Evolutionary conservation across 2,888 invertebrate genomes (phyloP).

Genomic region (Lochmaea crataegi): DNA sequence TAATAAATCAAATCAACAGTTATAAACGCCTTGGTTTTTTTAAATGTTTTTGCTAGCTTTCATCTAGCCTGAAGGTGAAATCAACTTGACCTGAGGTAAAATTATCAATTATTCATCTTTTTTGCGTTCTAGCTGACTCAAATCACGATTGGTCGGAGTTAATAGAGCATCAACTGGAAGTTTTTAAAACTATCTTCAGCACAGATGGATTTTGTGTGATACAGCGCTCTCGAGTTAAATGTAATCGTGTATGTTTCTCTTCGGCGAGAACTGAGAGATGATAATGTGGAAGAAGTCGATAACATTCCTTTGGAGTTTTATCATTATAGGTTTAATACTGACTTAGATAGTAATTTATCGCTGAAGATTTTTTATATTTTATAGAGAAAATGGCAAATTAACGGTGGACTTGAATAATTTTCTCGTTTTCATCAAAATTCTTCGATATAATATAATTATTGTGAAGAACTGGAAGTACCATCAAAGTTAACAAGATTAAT

Average conservation of each 20-base stretch:
- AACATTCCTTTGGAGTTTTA: background rate
- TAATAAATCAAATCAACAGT: slow-evolving; percentile 20
- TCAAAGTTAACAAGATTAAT: no score
- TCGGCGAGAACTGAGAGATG: background rate
- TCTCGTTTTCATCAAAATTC: no score
- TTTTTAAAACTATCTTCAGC: slow-evolving; percentile 13
- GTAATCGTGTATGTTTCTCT: background rate
- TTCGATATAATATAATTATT: no score
- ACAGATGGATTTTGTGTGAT: background rate
- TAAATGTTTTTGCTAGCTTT: slow-evolving; percentile 12
- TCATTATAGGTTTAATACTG: background rate
- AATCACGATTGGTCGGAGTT: slow-evolving; percentile 20
- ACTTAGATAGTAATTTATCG: background rate
- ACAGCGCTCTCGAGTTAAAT: background rate
- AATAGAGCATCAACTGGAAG: slow-evolving; percentile 28
- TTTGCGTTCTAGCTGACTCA: slow-evolving; percentile 13
- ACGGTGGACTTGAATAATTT: no score
- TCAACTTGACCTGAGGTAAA: background rate
- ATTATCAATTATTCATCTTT: slow-evolving; percentile 24
- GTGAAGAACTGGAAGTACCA: no score
- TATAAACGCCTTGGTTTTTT: slow-evolving; percentile 8
- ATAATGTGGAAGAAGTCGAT: background rate
- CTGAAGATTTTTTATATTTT: no score
- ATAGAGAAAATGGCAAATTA: no score
- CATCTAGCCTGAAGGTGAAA: slow-evolving; percentile 16